phyloP scores from a whole-genome alignment of 2,888 invertebrate genomes.

The Malthinus flaveolus region DNA sequence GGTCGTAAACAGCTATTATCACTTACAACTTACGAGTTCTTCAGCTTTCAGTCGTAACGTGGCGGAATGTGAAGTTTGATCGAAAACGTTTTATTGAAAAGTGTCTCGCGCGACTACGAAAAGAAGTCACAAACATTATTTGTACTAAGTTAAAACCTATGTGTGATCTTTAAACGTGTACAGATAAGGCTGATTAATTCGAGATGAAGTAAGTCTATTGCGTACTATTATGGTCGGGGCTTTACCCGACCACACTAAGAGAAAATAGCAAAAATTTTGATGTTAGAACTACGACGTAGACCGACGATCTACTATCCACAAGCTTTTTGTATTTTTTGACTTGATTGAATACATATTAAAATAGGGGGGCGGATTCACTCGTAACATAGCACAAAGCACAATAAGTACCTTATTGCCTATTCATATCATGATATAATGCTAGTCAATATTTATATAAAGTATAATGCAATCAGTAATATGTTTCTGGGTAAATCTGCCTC shows the following conservation, averaged over 20 bases:
- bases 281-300: slow-evolving; percentile 25
- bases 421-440: slow-evolving; percentile 35
- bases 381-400: slow-evolving; percentile 32
- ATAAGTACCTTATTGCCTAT: slow-evolving; percentile 41
- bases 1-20: slow-evolving; percentile 63
- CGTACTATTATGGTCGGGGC: neutral
- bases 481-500: slow-evolving; percentile 38
- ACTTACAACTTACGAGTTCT: slow-evolving; percentile 57
- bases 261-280: slow-evolving; percentile 15
- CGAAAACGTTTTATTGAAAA: neutral
- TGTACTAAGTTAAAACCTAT: slow-evolving; percentile 18
- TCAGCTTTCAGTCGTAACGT: slow-evolving; percentile 55
- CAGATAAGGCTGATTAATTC: slow-evolving; percentile 28
- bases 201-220: slow-evolving; percentile 8
- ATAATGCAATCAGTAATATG: slow-evolving; percentile 27
- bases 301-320: slow-evolving; percentile 24
- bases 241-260: slow-evolving; percentile 9
- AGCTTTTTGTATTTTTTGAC: slow-evolving; percentile 32
- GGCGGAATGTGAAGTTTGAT: slow-evolving; percentile 49
- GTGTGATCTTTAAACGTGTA: slow-evolving; percentile 29
- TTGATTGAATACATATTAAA: slow-evolving; percentile 18
- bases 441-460: slow-evolving; percentile 26
- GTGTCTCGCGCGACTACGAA: neutral
- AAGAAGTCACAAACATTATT: slow-evolving; percentile 9
- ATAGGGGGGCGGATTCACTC: slow-evolving; percentile 36